Conservation (phyloP, 2,888 invertebrate genomes). For the Octonoba sinensis region DNA sequence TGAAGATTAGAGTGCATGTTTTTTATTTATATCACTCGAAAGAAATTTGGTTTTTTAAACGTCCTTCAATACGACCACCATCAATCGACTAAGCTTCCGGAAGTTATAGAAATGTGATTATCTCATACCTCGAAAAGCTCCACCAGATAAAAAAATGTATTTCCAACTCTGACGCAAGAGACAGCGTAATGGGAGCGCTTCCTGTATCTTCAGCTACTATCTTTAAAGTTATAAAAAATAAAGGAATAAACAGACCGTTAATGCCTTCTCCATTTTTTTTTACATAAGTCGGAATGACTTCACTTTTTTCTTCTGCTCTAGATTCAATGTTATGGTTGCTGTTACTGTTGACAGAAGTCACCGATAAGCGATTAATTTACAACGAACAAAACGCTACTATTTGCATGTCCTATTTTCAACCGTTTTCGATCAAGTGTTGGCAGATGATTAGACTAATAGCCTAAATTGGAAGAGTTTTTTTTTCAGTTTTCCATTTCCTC, state of each 20-base stretch:
- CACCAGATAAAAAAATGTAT: no score
- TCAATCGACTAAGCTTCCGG: no score
- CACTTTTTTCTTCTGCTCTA: slow-evolving; percentile 22
- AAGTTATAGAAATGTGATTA: no score
- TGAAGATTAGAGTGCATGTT: no score
- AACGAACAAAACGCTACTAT: slow-evolving; percentile 18
- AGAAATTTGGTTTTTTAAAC: no score
- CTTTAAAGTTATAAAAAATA: slow-evolving; percentile 14
- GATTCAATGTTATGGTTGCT: slow-evolving; percentile 46
- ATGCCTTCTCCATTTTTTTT: background rate
- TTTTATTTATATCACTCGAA: no score
- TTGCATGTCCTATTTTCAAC: slow-evolving; percentile 51
- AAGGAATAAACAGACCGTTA: no score
- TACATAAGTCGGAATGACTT: slow-evolving; percentile 9
- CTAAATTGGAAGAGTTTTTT: slow-evolving; percentile 38
- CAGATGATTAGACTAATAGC: slow-evolving; percentile 41
- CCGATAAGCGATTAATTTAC: slow-evolving; percentile 42
- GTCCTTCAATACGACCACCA: no score
- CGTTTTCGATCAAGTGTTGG: slow-evolving; percentile 30
- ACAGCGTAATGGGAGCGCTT: slow-evolving; percentile 22
- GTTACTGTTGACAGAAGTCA: slow-evolving; percentile 5
- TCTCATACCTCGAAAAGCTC: no score
- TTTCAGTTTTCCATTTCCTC: no score
- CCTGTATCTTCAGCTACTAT: slow-evolving; percentile 12
- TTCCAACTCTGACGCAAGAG: no score